Base-by-base conservation (phyloP, 2,888 invertebrate genomes). In the Eumerus sabulonum region DNA sequence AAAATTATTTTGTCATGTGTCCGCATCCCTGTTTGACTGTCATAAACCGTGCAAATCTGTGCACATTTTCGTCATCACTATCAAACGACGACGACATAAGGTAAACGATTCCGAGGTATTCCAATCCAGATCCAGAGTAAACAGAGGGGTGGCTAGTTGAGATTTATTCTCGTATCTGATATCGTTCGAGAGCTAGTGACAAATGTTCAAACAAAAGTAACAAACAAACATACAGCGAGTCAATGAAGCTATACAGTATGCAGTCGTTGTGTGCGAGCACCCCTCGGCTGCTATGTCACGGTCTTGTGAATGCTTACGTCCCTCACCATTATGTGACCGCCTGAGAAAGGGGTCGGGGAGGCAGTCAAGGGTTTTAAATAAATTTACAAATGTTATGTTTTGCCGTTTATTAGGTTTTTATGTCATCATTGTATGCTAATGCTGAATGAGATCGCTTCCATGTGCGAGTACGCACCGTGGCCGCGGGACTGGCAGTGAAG, bases 311-410 rank as follows among this genome's bases (percentile, higher is more conserved):
- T 27, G 27, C 27, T 27, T 7, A 7, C 27, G 27, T 27, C 27
- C 27, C 27, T 27, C 27, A 27, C 27, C 7, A 27, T 27, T 27
- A 27, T 27, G 27, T 13, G 38, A 16, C 9, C 38, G 47, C 40
- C 14, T 27, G 48, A 7, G 19, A 14, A 66, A 67, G 73, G 67
- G 74, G 68, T 68, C 64, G 51, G 42, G 44, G 56, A 56, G n/a
- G 14, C 76, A 74, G 79, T 68, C 79, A 74, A 79, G 74, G 50
- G 79, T 70, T 79, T 79, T 79, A 74, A 79, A 74, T 79, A 79
- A 79, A 79, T 79, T 79, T 79, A 79, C 79, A 79, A 79, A 79
- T 79, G 79, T 79, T 79, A 56, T 74, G 74, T 74, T 79, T 74
- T 74, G 18, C 14, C 68, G 79, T 76, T 81, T 81, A 81, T 81